Percentiles rank a stretch among this genome's conserved stretches.
Conservation (phyloP, 1,140 invertebrate genomes). For the Propsilocerus akamusi region DNA sequence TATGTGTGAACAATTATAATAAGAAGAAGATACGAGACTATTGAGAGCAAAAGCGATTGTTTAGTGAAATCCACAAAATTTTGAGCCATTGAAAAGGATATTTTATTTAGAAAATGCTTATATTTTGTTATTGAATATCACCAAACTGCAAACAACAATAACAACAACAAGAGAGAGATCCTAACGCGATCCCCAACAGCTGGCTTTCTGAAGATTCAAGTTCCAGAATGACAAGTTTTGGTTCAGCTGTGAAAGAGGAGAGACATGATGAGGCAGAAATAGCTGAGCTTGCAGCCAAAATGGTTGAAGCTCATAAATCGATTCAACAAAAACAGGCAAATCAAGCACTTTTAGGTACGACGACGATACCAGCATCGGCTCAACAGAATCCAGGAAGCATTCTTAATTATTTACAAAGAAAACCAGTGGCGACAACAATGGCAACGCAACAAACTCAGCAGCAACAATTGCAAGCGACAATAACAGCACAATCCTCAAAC, state of each 20-base stretch:
- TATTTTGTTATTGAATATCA: no score
- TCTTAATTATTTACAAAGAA: conserved; percentile 12
- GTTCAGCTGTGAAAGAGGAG: conserved; percentile 51
- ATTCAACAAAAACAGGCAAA: conserved; percentile 29
- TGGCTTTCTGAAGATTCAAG: no score
- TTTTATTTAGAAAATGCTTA: no score
- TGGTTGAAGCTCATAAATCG: conserved; percentile 67
- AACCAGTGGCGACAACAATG: conserved; percentile 14
- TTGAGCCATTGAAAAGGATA: no score
- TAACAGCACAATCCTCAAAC: conserved; percentile 11
- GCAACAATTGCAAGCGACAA: conserved; percentile 33
- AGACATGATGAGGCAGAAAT: conserved; percentile 72
- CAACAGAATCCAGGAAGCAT: conserved; percentile 6
- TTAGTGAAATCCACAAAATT: no score
- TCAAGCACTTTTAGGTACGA: conserved; percentile 5
- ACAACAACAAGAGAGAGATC: background rate
- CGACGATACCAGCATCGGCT: conserved; percentile 10
- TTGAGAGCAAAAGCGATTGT: no score
- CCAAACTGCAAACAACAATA: no score
- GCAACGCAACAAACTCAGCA: conserved; percentile 24
- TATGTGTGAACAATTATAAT: no score
- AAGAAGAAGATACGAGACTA: no score
- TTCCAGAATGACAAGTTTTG: background rate
- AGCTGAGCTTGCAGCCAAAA: conserved; percentile 61
- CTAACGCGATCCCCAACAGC: no score